Percentiles rank a stretch among this genome's conserved stretches.
Conservation (phyloP, 2,888 invertebrate species). For the Parapristionchus giblindavisi region DNA sequence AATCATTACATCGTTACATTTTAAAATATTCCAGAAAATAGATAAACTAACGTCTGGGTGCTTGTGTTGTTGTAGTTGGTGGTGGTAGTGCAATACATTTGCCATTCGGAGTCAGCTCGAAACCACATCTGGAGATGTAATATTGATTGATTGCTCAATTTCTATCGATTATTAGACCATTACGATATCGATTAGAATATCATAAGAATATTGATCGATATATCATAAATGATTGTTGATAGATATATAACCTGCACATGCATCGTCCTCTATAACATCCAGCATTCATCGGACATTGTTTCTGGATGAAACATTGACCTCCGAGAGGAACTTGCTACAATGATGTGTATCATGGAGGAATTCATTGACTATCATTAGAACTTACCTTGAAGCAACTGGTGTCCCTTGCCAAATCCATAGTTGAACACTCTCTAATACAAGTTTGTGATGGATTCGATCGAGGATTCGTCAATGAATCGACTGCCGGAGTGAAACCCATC, state of each 20-base stretch:
- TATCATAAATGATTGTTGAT: background rate
- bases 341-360: background rate
- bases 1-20: background rate
- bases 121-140: constrained; percentile 62
- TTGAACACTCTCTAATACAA: constrained; percentile 64
- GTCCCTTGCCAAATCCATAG: constrained; percentile 62
- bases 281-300: constrained; percentile 66
- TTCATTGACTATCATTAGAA: background rate
- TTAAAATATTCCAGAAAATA: background rate
- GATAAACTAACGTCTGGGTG: constrained; percentile 52
- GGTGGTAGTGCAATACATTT: constrained; percentile 63
- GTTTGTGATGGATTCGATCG: constrained; percentile 66
- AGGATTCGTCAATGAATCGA: constrained; percentile 66
- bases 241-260: constrained; percentile 53
- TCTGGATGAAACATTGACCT: constrained; percentile 67
- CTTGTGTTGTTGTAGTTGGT: constrained; percentile 60
- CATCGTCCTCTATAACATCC: constrained; percentile 68
- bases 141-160: no score
- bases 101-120: constrained; percentile 49
- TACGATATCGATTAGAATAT: background rate
- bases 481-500: constrained; percentile 63
- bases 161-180: background rate
- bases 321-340: constrained; percentile 57
- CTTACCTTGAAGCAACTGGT: constrained; percentile 63
- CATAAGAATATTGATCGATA: background rate